These are phyloP conservation scores for Thymallus thymallus DNA, from an alignment of 2,113 vertebrate genomes.

Conservation along the genomic window DNA sequence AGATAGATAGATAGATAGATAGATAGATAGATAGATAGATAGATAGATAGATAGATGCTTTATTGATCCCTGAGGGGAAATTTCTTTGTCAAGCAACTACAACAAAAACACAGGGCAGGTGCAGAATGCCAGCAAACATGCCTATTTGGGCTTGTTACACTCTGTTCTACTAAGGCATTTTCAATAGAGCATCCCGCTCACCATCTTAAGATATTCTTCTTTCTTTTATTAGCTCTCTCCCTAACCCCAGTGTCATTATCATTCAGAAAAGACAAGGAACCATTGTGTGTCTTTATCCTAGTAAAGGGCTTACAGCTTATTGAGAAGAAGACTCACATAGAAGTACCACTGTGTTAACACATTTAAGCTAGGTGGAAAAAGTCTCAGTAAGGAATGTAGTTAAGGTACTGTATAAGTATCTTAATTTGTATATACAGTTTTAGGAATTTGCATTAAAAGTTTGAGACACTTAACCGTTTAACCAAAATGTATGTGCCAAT, in stretches of 20 bases:
- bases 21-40: no score
- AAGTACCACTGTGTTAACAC: background rate
- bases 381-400: background rate
- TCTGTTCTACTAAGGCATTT: background rate
- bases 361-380: background rate
- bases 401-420: background rate
- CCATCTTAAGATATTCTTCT: background rate
- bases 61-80: no score
- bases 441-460: background rate
- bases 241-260: background rate
- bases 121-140: conserved; percentile 7
- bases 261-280: background rate
- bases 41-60: no score
- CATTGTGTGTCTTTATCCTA: conserved; percentile 9
- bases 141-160: background rate
- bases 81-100: no score
- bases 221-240: background rate
- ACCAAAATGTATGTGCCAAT: background rate
- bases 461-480: background rate
- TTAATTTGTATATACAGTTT: background rate
- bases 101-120: no score
- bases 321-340: background rate
- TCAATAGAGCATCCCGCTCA: background rate
- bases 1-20: no score
- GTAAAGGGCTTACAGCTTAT: background rate